A percentile compares a stretch with the other conserved stretches of the same genome.
phyloP scores from a whole-genome alignment of 2,888 invertebrate genomes.

The Caenorhabditis macrosperma region DNA sequence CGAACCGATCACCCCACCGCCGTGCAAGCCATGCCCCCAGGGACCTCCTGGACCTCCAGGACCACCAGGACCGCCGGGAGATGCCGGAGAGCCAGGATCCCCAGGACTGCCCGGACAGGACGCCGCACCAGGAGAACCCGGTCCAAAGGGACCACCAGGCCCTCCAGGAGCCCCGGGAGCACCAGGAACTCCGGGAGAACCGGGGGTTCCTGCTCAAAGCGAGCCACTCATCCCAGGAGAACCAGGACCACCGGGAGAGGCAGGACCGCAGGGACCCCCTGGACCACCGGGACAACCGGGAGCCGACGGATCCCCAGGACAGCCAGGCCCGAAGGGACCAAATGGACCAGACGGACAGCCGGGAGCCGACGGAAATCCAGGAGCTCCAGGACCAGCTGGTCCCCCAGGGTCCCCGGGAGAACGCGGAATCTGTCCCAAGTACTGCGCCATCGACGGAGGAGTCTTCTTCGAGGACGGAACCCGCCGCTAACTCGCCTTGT shows the following conservation, averaged over 20 bases:
- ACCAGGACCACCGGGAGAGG: constrained; percentile 67
- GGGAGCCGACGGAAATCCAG: constrained; percentile 65
- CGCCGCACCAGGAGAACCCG: no score
- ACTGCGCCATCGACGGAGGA: constrained; percentile 79
- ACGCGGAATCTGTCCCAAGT: constrained; percentile 71
- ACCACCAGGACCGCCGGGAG: constrained; percentile 64
- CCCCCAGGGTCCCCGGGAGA: constrained; percentile 65
- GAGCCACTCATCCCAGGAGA: constrained; percentile 69
- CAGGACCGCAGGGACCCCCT: constrained; percentile 64
- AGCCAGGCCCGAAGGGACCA: constrained; percentile 61
- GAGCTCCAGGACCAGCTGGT: constrained; percentile 65
- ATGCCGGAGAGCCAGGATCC: constrained; percentile 65
- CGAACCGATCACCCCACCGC: constrained; percentile 64
- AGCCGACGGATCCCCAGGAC: constrained; percentile 62
- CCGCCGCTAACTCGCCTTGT: constrained; percentile 53
- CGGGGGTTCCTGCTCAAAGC: constrained; percentile 64
- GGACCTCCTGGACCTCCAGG: constrained; percentile 65
- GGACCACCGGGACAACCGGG: constrained; percentile 64
- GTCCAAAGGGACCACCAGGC: constrained; percentile 75
- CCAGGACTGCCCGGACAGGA: constrained; percentile 71
- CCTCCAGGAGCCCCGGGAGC: constrained; percentile 69
- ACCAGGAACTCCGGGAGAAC: constrained; percentile 69
- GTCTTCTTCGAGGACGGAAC: constrained; percentile 79
- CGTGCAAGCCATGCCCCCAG: constrained; percentile 67
- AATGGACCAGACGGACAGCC: constrained; percentile 56